A percentile compares a stretch with the other conserved stretches of the same genome.
phyloP scores from a whole-genome alignment of 2,113 vertebrate genomes.

The Macrotis lagotis region DNA sequence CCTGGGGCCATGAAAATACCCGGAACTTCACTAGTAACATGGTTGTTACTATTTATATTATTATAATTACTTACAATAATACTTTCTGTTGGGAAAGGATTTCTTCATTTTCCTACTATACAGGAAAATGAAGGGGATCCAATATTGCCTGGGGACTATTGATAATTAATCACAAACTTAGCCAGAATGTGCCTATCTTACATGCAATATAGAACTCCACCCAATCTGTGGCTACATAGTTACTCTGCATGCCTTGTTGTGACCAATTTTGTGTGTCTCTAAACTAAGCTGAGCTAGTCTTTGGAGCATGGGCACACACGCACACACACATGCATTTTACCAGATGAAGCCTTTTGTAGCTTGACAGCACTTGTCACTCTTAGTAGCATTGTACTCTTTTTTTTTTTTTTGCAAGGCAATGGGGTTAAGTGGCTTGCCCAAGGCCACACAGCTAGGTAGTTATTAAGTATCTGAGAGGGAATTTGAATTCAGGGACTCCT shows the following conservation, averaged over 20 bases:
- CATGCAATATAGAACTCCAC: neutral
- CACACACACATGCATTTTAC: neutral
- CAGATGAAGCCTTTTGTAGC: neutral
- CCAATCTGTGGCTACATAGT: neutral
- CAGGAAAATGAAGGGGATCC: conserved; percentile 7
- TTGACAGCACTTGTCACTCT: neutral
- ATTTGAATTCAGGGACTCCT: too few relatives aligned
- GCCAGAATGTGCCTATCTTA: neutral
- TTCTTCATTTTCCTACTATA: conserved; percentile 35
- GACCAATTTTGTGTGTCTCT: neutral
- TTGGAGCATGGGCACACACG: neutral
- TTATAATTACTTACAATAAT: neutral
- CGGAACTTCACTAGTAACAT: neutral
- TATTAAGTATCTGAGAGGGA: too few relatives aligned
- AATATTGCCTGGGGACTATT: conserved; percentile 10
- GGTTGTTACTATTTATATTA: neutral
- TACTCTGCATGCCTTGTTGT: neutral
- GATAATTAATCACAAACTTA: conserved; percentile 5
- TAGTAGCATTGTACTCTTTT: too few relatives aligned
- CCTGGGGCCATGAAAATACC: neutral
- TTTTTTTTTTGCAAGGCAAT: too few relatives aligned
- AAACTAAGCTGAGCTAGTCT: neutral
- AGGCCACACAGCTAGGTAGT: too few relatives aligned
- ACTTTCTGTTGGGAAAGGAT: conserved; percentile 1
- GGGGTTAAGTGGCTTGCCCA: too few relatives aligned